Evolutionary conservation across 92 coral and sea anemone genomes (phyloP).

Genomic region (Phenganax marumi): DNA sequence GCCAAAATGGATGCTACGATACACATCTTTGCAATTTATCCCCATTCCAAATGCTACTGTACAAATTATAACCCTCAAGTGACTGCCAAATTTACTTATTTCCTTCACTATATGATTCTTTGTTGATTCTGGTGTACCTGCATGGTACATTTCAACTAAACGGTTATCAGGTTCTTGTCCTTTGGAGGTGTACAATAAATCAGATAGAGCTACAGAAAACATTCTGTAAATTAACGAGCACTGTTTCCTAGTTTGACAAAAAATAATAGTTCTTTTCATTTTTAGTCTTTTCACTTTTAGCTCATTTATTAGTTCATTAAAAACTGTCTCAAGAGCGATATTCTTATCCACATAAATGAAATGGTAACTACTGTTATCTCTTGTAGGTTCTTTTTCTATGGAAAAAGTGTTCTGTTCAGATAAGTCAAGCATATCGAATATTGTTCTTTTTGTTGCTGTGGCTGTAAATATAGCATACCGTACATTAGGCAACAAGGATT

Average conservation of each 20-base stretch:
- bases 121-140: conserved; percentile 29
- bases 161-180: conserved; percentile 10
- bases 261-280: conserved; percentile 23
- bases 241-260: conserved; percentile 23
- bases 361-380: conserved; percentile 15
- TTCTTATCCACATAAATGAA: conserved; percentile 26
- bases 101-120: conserved; percentile 18
- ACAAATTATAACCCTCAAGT: conserved; percentile 17
- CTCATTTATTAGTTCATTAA: conserved; percentile 9
- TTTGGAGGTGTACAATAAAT: conserved; percentile 6
- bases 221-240: conserved; percentile 14
- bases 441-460: conserved; percentile 36
- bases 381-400: conserved; percentile 34
- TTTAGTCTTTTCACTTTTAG: background rate
- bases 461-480: conserved; percentile 34
- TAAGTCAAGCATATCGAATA: conserved; percentile 33
- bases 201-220: conserved; percentile 6
- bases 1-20: conserved; percentile 32
- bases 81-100: conserved; percentile 25
- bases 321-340: conserved; percentile 11
- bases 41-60: conserved; percentile 39
- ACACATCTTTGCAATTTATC: conserved; percentile 20
- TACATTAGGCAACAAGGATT: conserved; percentile 43
- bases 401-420: background rate
- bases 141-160: conserved; percentile 30